These are phyloP conservation scores for Amblyteles armatorius DNA, from an alignment of 2,888 invertebrate genomes.

Conservation along the genomic window DNA sequence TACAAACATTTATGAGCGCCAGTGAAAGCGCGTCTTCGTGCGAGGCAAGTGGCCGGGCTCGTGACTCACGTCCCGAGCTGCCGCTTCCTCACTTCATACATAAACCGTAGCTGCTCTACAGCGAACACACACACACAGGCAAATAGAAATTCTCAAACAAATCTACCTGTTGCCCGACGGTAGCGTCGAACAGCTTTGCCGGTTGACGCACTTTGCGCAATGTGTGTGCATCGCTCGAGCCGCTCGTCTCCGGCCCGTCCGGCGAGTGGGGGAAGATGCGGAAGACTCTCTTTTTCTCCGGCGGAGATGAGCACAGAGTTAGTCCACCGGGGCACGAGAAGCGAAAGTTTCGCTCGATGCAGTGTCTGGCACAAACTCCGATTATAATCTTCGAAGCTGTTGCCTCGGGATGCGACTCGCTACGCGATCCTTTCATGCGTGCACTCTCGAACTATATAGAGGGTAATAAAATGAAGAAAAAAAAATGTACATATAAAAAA, in stretches of 20 bases:
- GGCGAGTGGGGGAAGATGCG: constrained; percentile 20
- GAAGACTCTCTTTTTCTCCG: constrained; percentile 35
- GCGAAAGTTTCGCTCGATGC: constrained; percentile 59
- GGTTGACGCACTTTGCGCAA: constrained; percentile 60
- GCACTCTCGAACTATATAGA: constrained; percentile 26
- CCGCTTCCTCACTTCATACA: constrained; percentile 52
- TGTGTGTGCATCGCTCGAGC: constrained; percentile 1
- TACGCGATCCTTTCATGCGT: constrained; percentile 57
- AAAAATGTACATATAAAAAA: background rate
- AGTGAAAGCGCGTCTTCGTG: constrained; percentile 58
- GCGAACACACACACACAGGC: background rate
- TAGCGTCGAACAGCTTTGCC: constrained; percentile 35
- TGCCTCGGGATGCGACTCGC: constrained; percentile 39
- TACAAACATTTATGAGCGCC: background rate
- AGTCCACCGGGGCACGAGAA: constrained; percentile 31
- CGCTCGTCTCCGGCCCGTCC: background rate
- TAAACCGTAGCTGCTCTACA: constrained; percentile 14
- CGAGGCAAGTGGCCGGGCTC: background rate
- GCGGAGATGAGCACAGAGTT: constrained; percentile 36
- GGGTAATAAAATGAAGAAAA: background rate
- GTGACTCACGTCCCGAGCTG: constrained; percentile 45
- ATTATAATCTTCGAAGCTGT: constrained; percentile 52
- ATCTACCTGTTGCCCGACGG: constrained; percentile 27
- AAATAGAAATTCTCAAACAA: constrained; percentile 54
- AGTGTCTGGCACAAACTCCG: constrained; percentile 36